Conservation (phyloP, 2,113 vertebrate genomes). For the Smithornis capensis region DNA sequence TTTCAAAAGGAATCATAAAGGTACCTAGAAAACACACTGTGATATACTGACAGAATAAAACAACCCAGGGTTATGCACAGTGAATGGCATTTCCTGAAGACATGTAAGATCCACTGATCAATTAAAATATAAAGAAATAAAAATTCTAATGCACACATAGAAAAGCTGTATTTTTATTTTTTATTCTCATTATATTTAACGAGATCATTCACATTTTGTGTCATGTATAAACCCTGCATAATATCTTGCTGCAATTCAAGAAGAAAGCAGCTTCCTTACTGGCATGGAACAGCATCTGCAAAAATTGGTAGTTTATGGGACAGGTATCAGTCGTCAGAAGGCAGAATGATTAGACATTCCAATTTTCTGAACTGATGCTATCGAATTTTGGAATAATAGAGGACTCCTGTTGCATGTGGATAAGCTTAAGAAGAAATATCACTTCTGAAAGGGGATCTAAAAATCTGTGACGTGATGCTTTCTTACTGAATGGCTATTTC, state of each 20-base stretch:
- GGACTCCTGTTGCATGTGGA: background rate
- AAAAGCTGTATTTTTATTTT: background rate
- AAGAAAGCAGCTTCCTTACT: background rate
- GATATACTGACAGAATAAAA: background rate
- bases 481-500: background rate
- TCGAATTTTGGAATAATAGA: background rate
- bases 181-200: background rate
- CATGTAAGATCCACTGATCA: background rate
- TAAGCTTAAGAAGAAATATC: background rate
- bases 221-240: background rate
- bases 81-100: background rate
- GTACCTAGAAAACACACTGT: background rate
- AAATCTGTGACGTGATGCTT: background rate
- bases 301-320: background rate
- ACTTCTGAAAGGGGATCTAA: background rate
- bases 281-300: background rate
- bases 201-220: background rate
- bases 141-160: background rate
- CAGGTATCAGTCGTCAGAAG: background rate
- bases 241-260: background rate
- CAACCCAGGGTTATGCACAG: background rate
- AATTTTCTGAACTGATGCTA: background rate
- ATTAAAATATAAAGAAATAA: background rate
- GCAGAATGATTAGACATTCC: background rate
- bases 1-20: background rate